phyloP scores from a whole-genome alignment of 2,113 vertebrate genomes.

The Dicaeum eximium region DNA sequence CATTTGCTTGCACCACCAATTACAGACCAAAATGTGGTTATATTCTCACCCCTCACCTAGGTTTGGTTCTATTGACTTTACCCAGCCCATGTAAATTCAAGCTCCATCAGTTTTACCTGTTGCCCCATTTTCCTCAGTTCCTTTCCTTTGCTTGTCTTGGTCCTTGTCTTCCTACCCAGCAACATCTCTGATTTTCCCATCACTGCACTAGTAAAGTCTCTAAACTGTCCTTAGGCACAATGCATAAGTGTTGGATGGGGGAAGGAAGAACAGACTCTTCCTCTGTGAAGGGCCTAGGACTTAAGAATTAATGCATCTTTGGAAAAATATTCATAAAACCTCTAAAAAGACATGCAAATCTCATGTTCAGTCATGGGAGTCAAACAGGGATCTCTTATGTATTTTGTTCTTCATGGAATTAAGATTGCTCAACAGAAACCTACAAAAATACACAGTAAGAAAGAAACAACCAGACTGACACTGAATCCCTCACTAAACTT shows the following conservation, averaged over 20 bases:
- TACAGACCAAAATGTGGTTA: not conserved
- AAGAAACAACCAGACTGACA: not conserved
- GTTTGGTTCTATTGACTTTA: not conserved
- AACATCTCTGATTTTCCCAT: not conserved
- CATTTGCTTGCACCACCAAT: not conserved
- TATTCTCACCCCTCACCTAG: not conserved
- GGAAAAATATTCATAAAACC: not conserved
- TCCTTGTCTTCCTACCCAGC: not conserved
- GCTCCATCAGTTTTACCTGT: not conserved
- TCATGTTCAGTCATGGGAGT: not conserved
- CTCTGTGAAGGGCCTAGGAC: not conserved
- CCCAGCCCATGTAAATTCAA: not conserved
- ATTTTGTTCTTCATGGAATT: not conserved
- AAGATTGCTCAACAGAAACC: not conserved
- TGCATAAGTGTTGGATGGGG: not conserved
- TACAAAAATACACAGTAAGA: not conserved
- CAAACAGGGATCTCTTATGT: not conserved
- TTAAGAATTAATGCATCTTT: not conserved
- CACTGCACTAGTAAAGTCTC: not conserved
- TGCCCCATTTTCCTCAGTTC: not conserved
- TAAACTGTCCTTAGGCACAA: not conserved
- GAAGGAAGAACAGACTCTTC: not conserved
- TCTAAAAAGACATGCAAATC: conserved; percentile 46
- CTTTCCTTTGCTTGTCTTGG: not conserved
- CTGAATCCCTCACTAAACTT: not conserved